Evolutionary conservation across 2,113 vertebrate genomes (phyloP), one percentile per base, ranked within the genome.

Genomic region (Scopus umbretta): DNA sequence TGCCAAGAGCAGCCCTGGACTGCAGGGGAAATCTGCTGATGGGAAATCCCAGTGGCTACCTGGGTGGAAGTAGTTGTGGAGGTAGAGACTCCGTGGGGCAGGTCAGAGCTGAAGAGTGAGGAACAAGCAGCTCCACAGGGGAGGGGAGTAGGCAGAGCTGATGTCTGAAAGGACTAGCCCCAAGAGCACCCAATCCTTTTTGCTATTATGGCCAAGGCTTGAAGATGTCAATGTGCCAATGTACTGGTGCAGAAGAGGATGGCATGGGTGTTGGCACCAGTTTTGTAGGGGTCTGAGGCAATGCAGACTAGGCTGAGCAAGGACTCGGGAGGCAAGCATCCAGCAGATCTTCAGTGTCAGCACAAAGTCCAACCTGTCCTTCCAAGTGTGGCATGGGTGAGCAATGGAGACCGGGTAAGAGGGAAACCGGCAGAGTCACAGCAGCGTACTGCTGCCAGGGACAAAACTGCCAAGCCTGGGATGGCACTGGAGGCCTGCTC

Each of bases 21-120:
- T 2, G 1, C 36, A 29, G 36, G 7, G 18, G 17, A 11, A 23
- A 58, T 45, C 50, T 56, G n/a, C 34, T 1, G 1, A 2, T 32
- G 18, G 12, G 20, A 43, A 83, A 52, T 29, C 38, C 56, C 1
- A 0, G 6, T 36, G 22, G 38, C 30, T 21, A 25, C 6, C 9
- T 21, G 29, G 26, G 42, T 58, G 52, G 61, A 81, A 13, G 36
- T 36, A 36, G 5, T 38, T 56, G 40, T 45, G 42, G 30, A 25
- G 66, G 14, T 43, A 29, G 45, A 29, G 29, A 26, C 25, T 52
- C 45, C 43, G 19, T 2, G 3, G 18, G 36, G 16, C 30, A 23
- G 30, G 29, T 42, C 30, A 50, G 55, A 42, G 18, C 22, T 2
- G 2, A 82, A 70, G 43, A 26, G 10, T 17, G 42, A 68, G 53